phyloP scores from a whole-genome alignment of 2,888 invertebrate genomes.

The Perizoma affinitatum region DNA sequence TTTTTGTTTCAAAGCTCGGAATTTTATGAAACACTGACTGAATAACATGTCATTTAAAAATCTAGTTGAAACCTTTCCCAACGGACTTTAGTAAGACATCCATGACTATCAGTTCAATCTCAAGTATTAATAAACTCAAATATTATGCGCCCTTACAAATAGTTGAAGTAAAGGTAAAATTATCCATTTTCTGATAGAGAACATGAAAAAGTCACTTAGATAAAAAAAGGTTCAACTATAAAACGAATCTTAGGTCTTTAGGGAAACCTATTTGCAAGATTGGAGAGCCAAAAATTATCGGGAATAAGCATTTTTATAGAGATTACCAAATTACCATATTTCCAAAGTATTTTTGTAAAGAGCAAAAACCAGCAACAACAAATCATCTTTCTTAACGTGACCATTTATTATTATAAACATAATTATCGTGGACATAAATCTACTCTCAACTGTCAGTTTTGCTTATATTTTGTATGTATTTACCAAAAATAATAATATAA shows the following conservation, averaged over 20 bases:
- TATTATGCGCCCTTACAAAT: slow-evolving; percentile 21
- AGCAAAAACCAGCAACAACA: too few species aligned
- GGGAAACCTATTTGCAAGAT: slow-evolving; percentile 31
- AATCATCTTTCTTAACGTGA: too few species aligned
- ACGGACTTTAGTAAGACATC: slow-evolving; percentile 10
- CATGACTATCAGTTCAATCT: slow-evolving; percentile 25
- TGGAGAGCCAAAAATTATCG: slow-evolving; percentile 24
- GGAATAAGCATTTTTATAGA: slow-evolving; percentile 12
- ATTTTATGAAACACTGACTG: too few species aligned
- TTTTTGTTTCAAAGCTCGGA: too few species aligned
- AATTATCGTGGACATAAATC: too few species aligned
- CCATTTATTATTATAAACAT: too few species aligned
- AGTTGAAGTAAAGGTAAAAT: slow-evolving; percentile 31
- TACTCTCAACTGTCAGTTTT: too few species aligned
- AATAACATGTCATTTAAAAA: neutral
- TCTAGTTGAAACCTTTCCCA: slow-evolving; percentile 11
- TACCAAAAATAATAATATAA: too few species aligned
- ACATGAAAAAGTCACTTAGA: slow-evolving; percentile 33
- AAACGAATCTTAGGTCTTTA: slow-evolving; percentile 31
- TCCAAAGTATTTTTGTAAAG: too few species aligned
- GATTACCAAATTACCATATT: neutral
- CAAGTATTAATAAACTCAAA: slow-evolving; percentile 28
- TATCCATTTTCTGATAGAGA: slow-evolving; percentile 32
- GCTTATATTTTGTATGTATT: too few species aligned
- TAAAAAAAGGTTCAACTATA: slow-evolving; percentile 33